Base-by-base conservation (phyloP, 2,113 vertebrate species). In the Bubo blakistoni region DNA sequence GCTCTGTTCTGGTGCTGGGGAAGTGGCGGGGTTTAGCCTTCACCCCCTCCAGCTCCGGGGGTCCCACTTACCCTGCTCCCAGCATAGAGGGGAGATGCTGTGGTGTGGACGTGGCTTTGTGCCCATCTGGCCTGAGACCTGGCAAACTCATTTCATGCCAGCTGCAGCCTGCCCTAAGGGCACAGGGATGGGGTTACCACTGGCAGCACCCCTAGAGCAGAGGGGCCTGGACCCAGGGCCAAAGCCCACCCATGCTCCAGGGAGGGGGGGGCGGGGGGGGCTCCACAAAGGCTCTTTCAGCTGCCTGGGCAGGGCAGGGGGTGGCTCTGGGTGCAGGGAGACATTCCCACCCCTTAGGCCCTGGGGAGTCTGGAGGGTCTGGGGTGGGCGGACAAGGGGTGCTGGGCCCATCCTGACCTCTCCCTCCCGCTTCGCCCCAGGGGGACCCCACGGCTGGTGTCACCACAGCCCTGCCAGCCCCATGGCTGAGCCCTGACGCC, bases 391-490 rank as follows among this genome's bases (percentile, higher is more conserved):
- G 32, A 44, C 2, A 44, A 6, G 21, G 24, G 16, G 9, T 78
- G 24, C 22, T 4, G 25, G 36, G 20, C 16, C 32, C 34, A n/a
- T 77, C 57, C n/a, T 81, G 62, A 88, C 38, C 15, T 86, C 34
- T 88, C 36, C 24, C 19, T 86, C 70, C 59, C 1, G 1, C 63
- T 89, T 91, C 0, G 1, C 11, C 73, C 40, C 76, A 78, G 86
- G 59, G 57, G 16, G 8, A 83, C 36, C 36, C 51, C 0, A 5
- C 1, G 1, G 69, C 69, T 1, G 0, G 44, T 21, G 30, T 80
- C 42, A 44, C 49, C 2, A 0, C 59, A 82, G 70, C 70, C 59
- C 30, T 42, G 47, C 59, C 54, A 76, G 62, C 73, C 36, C 54
- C 46, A 61, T 74, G 82, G 69, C 81, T 44, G 44, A 87, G 40